Evolutionary conservation across 1,140 invertebrate genomes (phyloP).

Genomic region (Sminthurinus signatus): DNA sequence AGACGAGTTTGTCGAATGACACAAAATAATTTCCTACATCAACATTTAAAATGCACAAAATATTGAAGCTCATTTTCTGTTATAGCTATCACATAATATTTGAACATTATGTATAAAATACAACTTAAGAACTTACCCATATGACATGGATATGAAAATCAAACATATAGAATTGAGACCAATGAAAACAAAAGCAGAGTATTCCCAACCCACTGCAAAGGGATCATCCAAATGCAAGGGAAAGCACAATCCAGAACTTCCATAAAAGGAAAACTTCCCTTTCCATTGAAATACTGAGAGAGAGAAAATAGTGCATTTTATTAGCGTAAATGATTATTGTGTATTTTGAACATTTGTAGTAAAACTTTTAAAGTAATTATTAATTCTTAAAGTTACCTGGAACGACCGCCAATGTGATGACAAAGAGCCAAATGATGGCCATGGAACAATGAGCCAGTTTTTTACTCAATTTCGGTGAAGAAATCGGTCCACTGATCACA

Average conservation of each 20-base stretch:
- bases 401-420: slow-evolving; percentile 57
- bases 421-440: slow-evolving; percentile 58
- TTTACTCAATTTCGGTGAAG: slow-evolving; percentile 52
- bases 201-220: slow-evolving; percentile 63
- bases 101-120: not conserved
- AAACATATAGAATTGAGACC: slow-evolving; percentile 53
- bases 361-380: not conserved
- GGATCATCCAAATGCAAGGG: slow-evolving; percentile 66
- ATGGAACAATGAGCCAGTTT: slow-evolving; percentile 53
- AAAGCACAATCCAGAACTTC: slow-evolving; percentile 63
- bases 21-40: slow-evolving; percentile 57
- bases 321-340: not conserved
- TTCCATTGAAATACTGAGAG: slow-evolving; percentile 57
- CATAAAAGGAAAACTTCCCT: slow-evolving; percentile 61
- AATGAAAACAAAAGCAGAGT: slow-evolving; percentile 65
- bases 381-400: slow-evolving; percentile 51
- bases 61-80: too few species aligned
- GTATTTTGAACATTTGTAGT: too few species aligned
- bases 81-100: slow-evolving; percentile 49
- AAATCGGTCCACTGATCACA: slow-evolving; percentile 61
- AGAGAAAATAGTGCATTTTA: too few species aligned
- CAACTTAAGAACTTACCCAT: not conserved
- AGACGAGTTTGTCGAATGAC: slow-evolving; percentile 58
- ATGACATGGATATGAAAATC: slow-evolving; percentile 1
- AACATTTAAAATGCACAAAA: slow-evolving; percentile 57